Percentiles rank a stretch among this genome's conserved stretches.
These are phyloP conservation scores for Deilephila elpenor DNA, from an alignment of 2,888 invertebrate species.

Conservation along the genomic window DNA sequence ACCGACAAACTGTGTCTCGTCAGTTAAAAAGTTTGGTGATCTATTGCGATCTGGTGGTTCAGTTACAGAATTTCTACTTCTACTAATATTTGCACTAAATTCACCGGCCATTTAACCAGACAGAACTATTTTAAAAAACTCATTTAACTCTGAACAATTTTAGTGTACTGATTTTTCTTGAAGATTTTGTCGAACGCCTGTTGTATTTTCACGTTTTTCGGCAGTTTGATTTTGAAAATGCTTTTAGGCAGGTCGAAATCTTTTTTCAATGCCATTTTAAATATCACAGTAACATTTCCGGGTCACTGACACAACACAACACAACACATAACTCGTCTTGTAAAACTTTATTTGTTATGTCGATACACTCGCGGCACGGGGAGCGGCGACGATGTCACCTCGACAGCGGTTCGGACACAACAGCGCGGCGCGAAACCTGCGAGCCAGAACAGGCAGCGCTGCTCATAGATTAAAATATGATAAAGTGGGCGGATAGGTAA, in stretches of 20 bases:
- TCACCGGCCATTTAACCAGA: constrained; percentile 80
- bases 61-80: constrained; percentile 64
- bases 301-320: constrained; percentile 68
- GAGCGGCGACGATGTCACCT: constrained; percentile 62
- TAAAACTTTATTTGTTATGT: constrained; percentile 47
- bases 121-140: constrained; percentile 34
- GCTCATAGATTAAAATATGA: constrained; percentile 59
- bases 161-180: constrained; percentile 78
- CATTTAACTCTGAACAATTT: constrained; percentile 79
- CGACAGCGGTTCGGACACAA: constrained; percentile 78
- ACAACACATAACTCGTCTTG: constrained; percentile 41
- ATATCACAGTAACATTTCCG: constrained; percentile 70
- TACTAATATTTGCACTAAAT: constrained; percentile 68
- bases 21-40: constrained; percentile 70
- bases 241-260: constrained; percentile 75
- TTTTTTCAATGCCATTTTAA: constrained; percentile 79
- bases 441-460: constrained; percentile 60
- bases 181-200: constrained; percentile 77
- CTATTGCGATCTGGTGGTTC: constrained; percentile 65
- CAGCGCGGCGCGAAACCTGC: constrained; percentile 66
- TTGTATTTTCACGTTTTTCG: constrained; percentile 70
- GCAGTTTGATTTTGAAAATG: constrained; percentile 71
- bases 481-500: constrained; percentile 46
- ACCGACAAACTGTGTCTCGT: constrained; percentile 75
- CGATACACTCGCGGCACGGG: constrained; percentile 56